Base-by-base conservation (phyloP, 2,113 vertebrate species). In the Oophaga pumilio region DNA sequence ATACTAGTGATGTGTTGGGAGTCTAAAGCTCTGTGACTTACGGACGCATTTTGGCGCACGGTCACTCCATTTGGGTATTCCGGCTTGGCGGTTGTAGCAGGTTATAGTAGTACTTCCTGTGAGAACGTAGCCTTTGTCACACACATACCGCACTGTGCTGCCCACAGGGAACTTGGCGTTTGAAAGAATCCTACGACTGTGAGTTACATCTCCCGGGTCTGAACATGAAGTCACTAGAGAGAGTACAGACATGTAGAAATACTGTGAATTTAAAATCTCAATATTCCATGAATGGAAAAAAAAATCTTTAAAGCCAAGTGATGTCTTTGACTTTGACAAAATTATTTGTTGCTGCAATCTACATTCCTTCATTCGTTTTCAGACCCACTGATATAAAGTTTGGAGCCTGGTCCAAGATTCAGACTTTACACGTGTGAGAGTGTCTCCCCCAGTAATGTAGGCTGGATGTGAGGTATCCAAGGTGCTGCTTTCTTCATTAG, bases 1-100 rank as follows among this genome's bases (percentile, higher is more conserved):
- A 49, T 60, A n/a, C 22, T 11, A 53, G 12, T 77, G 18, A 53
- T 77, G 4, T 77, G 74, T 53, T 33, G 43, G 43, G 20, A 49
- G 15, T 13, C 0, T 57, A 5, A 15, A 1, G 28, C 33, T 20
- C 8, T 57, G 26, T 14, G 14, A 96, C 97, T 93, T 95, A 99
- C 98, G 87, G 90, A 95, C 94, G 93, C 98, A 99, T 93, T 95
- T 96, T 66, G 98, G 98, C 13, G 95, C 93, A 28, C 95, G 96
- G 90, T 97, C 96, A 0, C 95, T 99, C 98, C 98, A 99, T 88
- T 96, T 97, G 73, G 98, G 98, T 33, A 94, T 97, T 0, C 95
- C 94, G 0, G 95, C 94, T 0, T 96, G 95, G 0, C 96, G 96
- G 86, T 95, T 95, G 1, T 97, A 96, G 92, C 98, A 99, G 89